Evolutionary conservation across 2,113 vertebrate genomes (phyloP).

Genomic region (Oxygymnocypris stewartii): DNA sequence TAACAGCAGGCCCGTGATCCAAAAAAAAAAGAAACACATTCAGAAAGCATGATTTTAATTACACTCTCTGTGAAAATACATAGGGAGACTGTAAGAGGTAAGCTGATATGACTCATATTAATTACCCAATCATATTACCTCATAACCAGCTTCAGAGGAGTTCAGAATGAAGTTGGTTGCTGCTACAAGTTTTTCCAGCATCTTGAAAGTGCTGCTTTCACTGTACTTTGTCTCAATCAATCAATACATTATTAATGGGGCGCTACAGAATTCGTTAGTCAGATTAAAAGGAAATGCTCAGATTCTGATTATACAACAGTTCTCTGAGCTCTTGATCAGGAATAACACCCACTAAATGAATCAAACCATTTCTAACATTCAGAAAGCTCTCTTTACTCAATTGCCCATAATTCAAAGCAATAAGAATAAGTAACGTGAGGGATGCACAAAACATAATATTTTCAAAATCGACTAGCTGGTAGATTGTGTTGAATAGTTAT

Average conservation of each 20-base stretch:
- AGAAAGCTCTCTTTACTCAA: neutral
- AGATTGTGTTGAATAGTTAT: neutral
- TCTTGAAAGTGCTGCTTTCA: slow-evolving; percentile 2
- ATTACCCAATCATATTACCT: slow-evolving; percentile 41
- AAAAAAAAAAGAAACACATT: slow-evolving; percentile 37
- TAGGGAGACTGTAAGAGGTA: slow-evolving; percentile 46
- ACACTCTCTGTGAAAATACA: slow-evolving; percentile 51
- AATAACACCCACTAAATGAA: neutral
- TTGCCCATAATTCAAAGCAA: neutral
- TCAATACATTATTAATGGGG: slow-evolving; percentile 31
- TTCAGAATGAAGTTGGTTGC: neutral
- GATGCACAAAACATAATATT: neutral
- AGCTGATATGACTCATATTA: slow-evolving; percentile 21
- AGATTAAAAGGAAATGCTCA: neutral
- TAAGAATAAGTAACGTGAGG: neutral
- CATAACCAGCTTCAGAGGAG: neutral
- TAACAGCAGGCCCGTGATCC: slow-evolving; percentile 53
- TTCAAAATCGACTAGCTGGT: neutral
- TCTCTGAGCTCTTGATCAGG: neutral
- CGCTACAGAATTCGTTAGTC: neutral
- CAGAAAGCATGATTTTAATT: slow-evolving; percentile 61
- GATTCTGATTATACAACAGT: neutral
- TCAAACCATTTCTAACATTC: neutral
- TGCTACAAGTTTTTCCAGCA: slow-evolving; percentile 5
- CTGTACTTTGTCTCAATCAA: neutral